Base-by-base conservation (phyloP, 2,888 invertebrate species). In the Exephanes ischioxanthus region DNA sequence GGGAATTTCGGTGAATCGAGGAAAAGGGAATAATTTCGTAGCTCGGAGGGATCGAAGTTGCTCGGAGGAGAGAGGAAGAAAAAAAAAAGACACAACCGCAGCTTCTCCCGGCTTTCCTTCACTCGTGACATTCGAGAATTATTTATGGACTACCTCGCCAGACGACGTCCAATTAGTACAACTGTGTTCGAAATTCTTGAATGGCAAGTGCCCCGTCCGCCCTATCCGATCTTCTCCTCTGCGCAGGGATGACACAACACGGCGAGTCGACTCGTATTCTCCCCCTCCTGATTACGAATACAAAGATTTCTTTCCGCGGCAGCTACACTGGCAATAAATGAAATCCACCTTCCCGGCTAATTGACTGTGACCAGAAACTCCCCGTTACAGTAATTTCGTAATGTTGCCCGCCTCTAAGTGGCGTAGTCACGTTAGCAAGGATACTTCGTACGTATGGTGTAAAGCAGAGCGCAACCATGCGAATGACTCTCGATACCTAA, bases 161-260 rank as follows among this genome's bases (percentile, higher is more conserved):
- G 82, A 80, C 84, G 78, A 83, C 76, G 84, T 79, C 75, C 84
- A 79, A 82, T 82, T 84, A 84, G 84, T 84, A 82, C 79, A 48
- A 82, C 55, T 67, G 73, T 79, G 75, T 66, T 76, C 58, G 61
- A 79, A 75, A 86, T 84, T 82, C 61, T 67, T 75, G 75, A 84
- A 76, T 73, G 81, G 68, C 76, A 76, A 86, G 53, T 76, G 67
- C 75, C 58, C 33, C 66, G 58, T 55, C 45, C 61, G 78, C 30
- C 33, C 78, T 45, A 63, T 63, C 19, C 7, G 16, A 66, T 22
- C 45, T 0, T 51, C 66, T 53, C 37, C 19, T 26, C 33, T 0
- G 22, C 45, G 58, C 58, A 14, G 58, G 58, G 26, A 58, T 58
- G 58, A 22, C 58, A 26, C 11, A 22, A 58, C 26, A 48, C 45